A percentile compares a stretch with the other conserved stretches of the same genome.
Conservation (phyloP, 2,797 vertebrate species). For the Typhlichthys subterraneus region DNA sequence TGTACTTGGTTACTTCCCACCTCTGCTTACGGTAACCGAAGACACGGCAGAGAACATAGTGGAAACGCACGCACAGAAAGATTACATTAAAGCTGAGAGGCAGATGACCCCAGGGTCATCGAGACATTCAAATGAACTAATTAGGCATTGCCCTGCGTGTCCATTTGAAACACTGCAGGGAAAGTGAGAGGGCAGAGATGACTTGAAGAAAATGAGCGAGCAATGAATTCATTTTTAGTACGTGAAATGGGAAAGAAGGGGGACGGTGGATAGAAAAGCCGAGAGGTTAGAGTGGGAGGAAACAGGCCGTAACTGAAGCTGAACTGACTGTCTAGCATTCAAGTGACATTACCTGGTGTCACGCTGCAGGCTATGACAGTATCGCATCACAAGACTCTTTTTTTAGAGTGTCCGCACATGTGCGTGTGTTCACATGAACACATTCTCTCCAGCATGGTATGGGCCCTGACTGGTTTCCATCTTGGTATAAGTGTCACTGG, state of each 20-base stretch:
- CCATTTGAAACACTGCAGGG: neutral
- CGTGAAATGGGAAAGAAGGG: slow-evolving; percentile 19
- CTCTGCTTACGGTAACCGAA: no score
- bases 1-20: no score
- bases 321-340: slow-evolving; percentile 33
- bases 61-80: neutral
- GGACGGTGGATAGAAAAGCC: slow-evolving; percentile 22
- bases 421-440: slow-evolving; percentile 20
- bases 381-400: slow-evolving; percentile 60
- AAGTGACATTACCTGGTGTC: slow-evolving; percentile 59
- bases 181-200: slow-evolving; percentile 10
- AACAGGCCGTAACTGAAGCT: slow-evolving; percentile 26
- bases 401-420: neutral
- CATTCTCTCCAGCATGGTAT: slow-evolving; percentile 36
- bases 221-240: neutral
- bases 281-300: slow-evolving; percentile 33
- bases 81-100: no score
- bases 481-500: slow-evolving; percentile 45
- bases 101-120: no score
- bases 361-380: slow-evolving; percentile 58
- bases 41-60: no score
- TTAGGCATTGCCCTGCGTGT: no score
- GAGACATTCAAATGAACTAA: no score
- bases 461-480: slow-evolving; percentile 49
- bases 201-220: slow-evolving; percentile 15